Evolutionary conservation across 2,797 vertebrate species (phyloP), one percentile per base, ranked within the genome.

Genomic region (Centroberyx gerrardi): DNA sequence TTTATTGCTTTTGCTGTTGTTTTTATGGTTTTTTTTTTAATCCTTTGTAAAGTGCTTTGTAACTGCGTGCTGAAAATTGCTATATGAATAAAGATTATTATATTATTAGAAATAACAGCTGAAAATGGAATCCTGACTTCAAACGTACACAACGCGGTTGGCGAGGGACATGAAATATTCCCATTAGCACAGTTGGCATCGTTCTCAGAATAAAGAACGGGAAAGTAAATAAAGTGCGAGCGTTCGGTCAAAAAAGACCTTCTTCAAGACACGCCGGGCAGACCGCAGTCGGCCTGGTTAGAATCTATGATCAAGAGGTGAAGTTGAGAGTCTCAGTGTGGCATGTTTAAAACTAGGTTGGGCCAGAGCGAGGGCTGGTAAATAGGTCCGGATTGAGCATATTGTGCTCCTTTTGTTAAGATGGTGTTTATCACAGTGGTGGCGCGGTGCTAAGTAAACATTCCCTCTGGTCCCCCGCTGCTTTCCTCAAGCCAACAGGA

Each of bases 361-460:
- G 75, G 49, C 46, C 17, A 2, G 12, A n/a, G 49, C n/a, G n/a
- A 44, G 56, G 54, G 48, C 28, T 22, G 40, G 22, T 61, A 42
- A 83, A 69, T 5, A 58, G 53, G 62, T 83, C 74, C 78, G 87
- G 52, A 62, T 63, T 12, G 62, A 85, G 73, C 82, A 82, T 84
- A 88, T 72, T 86, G 77, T 72, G 74, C 77, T 77, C 7, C 48
- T 73, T 89, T 87, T 82, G 63, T 83, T 78, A 66, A 76, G 80
- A 68, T 78, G 79, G 68, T 80, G 68, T 67, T 90, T 75, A 68
- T 87, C 67, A 8, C 83, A 64, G 82, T 75, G 29, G 65, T 81
- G 78, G 72, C 83, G 78, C 53, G 5, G 77, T 15, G 84, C 75
- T 83, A 89, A 86, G 78, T 92, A 93, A 92, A 93, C 85, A 88